A percentile compares a stretch with the other conserved stretches of the same genome.
These are phyloP conservation scores for Dromococcyx pavoninus DNA, from an alignment of 2,797 vertebrate genomes.

Conservation along the genomic window DNA sequence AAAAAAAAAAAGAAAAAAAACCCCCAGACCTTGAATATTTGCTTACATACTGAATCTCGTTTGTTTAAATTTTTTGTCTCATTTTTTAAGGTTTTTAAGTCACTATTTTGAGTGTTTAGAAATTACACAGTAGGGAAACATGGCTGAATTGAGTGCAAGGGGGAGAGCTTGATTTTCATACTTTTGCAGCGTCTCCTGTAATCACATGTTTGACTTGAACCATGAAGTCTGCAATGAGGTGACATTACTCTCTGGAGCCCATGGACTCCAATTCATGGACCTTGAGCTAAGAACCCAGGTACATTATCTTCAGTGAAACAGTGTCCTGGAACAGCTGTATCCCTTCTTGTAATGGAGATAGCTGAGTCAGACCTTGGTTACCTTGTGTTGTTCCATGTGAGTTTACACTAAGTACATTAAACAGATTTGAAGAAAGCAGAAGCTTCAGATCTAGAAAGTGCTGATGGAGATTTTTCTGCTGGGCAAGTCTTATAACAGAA, in stretches of 20 bases:
- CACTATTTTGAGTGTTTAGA: neutral
- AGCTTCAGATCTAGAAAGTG: neutral
- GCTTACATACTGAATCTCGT: neutral
- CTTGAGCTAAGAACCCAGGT: neutral
- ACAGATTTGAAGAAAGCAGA: neutral
- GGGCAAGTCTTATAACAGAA: neutral
- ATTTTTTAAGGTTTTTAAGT: neutral
- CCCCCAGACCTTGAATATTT: neutral
- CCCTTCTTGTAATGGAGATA: neutral
- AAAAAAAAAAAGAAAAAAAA: neutral
- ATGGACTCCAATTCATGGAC: neutral
- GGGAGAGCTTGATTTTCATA: neutral
- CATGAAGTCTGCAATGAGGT: neutral
- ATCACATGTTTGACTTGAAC: neutral
- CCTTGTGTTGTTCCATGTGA: neutral
- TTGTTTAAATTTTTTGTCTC: neutral
- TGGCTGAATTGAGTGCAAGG: neutral
- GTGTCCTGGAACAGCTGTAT: neutral
- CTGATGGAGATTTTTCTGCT: neutral
- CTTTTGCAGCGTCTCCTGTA: rapidly evolving
- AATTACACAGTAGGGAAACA: neutral
- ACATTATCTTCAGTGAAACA: neutral
- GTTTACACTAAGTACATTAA: neutral
- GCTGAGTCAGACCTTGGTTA: neutral
- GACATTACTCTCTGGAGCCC: neutral